Evolutionary conservation across 2,888 invertebrate species (phyloP).

Genomic region (Calliopum simillimum): DNA sequence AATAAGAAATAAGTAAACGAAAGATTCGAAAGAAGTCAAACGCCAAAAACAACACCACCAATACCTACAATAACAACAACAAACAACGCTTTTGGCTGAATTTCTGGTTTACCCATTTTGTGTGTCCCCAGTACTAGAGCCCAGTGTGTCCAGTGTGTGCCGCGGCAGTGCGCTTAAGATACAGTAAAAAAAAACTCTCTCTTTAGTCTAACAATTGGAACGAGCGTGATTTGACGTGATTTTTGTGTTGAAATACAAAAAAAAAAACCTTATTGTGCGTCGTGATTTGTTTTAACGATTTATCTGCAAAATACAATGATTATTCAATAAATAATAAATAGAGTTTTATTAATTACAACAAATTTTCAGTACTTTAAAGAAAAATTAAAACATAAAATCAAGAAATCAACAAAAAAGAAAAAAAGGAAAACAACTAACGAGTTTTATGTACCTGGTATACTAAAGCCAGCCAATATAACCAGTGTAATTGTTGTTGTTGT

Average conservation of each 20-base stretch:
- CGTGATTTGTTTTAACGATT: background rate
- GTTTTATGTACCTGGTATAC: no score
- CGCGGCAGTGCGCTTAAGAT: conserved; percentile 19
- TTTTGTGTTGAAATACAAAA: no score
- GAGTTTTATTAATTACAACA: no score
- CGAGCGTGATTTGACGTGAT: conserved; percentile 37
- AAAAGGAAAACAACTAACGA: no score
- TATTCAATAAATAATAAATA: no score
- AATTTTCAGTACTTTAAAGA: no score
- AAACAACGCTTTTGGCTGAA: conserved; percentile 34
- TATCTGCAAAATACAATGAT: no score
- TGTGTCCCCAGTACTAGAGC: no score
- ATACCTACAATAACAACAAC: background rate
- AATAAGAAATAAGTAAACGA: background rate
- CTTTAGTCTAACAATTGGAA: conserved; percentile 35
- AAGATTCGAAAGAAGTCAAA: conserved; percentile 7
- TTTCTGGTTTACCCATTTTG: conserved; percentile 28
- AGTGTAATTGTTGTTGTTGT: conserved; percentile 11
- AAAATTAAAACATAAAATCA: no score
- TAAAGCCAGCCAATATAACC: background rate
- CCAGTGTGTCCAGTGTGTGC: background rate
- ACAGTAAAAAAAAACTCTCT: conserved; percentile 31
- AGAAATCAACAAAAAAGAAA: no score
- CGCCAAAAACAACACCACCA: background rate
- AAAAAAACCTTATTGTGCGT: conserved; percentile 4